Conservation (phyloP, 2,797 vertebrate genomes). For the Scolopax rusticola region DNA sequence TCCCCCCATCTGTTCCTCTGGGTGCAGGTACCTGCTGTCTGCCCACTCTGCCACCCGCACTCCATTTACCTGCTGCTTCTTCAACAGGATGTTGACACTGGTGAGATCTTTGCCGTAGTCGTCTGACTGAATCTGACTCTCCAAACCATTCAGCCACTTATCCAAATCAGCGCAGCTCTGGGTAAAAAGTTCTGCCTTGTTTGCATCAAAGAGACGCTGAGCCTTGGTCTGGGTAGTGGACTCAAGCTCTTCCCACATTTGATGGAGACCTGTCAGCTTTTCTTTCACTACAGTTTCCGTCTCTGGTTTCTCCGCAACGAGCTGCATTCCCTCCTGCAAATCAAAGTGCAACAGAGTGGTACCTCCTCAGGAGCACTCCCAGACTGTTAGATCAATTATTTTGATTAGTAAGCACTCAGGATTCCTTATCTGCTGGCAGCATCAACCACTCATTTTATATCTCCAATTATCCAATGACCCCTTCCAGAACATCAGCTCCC, state of each 20-base stretch:
- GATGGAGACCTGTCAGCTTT: slow-evolving; percentile 88
- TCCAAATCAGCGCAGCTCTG: slow-evolving; percentile 98
- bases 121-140: slow-evolving; percentile 93
- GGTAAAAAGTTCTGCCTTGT: slow-evolving; percentile 97
- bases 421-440: slow-evolving; percentile 15
- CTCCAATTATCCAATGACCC: slow-evolving; percentile 23
- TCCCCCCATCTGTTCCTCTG: background rate
- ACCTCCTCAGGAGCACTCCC: background rate
- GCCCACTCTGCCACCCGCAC: background rate
- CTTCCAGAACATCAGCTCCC: slow-evolving; percentile 35
- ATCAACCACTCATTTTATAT: slow-evolving; percentile 10
- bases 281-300: slow-evolving; percentile 91
- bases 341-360: slow-evolving; percentile 42
- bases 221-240: slow-evolving; percentile 97
- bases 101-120: slow-evolving; percentile 98
- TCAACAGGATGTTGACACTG: slow-evolving; percentile 96
- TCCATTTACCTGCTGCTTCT: slow-evolving; percentile 94
- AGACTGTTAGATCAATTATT: background rate
- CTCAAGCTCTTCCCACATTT: slow-evolving; percentile 95
- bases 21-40: background rate
- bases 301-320: slow-evolving; percentile 96
- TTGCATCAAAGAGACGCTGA: slow-evolving; percentile 96
- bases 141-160: slow-evolving; percentile 92
- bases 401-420: slow-evolving; percentile 31
- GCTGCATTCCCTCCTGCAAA: slow-evolving; percentile 88